These are phyloP conservation scores for Anthopleura sola DNA, from an alignment of 64 coral and sea anemone genomes.

Conservation along the genomic window DNA sequence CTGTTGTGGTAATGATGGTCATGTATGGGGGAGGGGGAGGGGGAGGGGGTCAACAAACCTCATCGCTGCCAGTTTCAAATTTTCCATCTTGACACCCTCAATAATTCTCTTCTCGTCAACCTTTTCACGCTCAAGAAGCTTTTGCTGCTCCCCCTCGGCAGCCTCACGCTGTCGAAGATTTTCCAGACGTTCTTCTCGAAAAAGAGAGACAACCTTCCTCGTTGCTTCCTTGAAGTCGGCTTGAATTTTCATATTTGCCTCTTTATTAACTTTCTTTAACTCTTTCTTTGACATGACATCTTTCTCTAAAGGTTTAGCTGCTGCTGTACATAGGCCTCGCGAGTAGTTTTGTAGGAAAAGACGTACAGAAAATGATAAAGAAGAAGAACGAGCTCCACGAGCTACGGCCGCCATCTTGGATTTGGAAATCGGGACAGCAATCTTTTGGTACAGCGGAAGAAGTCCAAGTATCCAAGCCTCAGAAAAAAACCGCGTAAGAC, in stretches of 20 bases:
- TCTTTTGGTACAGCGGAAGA: neutral
- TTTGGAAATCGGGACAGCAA: neutral
- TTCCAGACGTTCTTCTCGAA: constrained; percentile 60
- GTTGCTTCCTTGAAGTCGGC: constrained; percentile 43
- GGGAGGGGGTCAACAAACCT: constrained; percentile 39
- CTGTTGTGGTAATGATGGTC: too few relatives aligned
- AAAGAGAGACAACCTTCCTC: constrained; percentile 46
- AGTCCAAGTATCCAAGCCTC: neutral
- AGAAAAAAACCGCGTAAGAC: neutral
- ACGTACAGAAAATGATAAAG: constrained; percentile 35
- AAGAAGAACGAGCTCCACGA: neutral
- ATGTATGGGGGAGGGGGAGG: neutral
- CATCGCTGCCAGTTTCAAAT: constrained; percentile 38
- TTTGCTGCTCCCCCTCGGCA: constrained; percentile 62
- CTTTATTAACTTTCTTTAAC: constrained; percentile 25
- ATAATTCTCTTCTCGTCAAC: constrained; percentile 52
- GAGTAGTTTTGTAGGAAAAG: constrained; percentile 1
- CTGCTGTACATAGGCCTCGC: constrained; percentile 2
- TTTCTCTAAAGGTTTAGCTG: neutral
- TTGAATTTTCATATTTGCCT: constrained; percentile 41
- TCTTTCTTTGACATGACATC: constrained; percentile 6
- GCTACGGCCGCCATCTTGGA: constrained; percentile 43
- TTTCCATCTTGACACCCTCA: constrained; percentile 63
- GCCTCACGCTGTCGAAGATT: constrained; percentile 27
- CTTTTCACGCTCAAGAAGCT: constrained; percentile 57